Evolutionary conservation across 1,140 invertebrate species (phyloP).

Genomic region (Nephotettix cincticeps): DNA sequence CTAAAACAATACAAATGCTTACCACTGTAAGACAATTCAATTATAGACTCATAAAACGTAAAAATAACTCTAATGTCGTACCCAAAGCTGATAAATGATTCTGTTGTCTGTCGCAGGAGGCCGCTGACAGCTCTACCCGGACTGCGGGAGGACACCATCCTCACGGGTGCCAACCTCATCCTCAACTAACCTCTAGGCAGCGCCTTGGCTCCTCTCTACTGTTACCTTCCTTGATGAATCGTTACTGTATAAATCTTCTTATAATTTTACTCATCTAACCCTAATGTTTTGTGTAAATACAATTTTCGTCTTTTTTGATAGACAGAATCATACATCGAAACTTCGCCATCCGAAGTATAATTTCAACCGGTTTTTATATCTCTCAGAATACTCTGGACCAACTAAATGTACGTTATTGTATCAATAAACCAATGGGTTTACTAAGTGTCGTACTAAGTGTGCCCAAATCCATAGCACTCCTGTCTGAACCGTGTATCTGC

Average conservation of each 20-base stretch:
- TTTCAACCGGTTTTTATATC: not conserved
- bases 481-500: not conserved
- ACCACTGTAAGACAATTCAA: too few species aligned
- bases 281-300: not conserved
- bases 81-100: too few species aligned
- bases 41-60: too few species aligned
- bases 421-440: not conserved
- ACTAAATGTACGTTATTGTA: not conserved
- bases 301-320: not conserved
- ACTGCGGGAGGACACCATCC: constrained; percentile 31
- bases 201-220: not conserved
- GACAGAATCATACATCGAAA: not conserved
- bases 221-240: not conserved
- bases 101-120: constrained; percentile 22
- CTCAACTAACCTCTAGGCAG: constrained; percentile 29
- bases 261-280: not conserved
- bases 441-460: constrained; percentile 7
- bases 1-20: too few species aligned
- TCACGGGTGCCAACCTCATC: constrained; percentile 30
- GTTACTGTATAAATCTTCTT: not conserved
- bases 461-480: not conserved
- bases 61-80: too few species aligned
- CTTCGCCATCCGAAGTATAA: not conserved
- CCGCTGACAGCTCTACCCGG: constrained; percentile 26
- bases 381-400: not conserved